Evolutionary conservation across 1,140 invertebrate species (phyloP), one percentile per base, ranked within the genome.

Genomic region (Drosophila busckii): DNA sequence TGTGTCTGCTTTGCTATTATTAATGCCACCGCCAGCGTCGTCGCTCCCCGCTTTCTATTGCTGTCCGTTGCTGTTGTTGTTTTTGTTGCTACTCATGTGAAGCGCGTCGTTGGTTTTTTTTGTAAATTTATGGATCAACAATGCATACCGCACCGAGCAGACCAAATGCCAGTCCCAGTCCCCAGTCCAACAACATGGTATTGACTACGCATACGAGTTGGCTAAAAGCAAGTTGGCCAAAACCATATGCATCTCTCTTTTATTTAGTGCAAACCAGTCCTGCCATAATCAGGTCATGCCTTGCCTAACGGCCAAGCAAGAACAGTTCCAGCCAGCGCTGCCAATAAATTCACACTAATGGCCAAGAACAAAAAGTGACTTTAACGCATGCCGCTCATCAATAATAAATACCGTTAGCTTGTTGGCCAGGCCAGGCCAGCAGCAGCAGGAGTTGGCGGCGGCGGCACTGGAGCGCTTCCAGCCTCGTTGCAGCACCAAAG

Each of bases 281-380:
- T 78, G 71, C 71, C 73, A 78, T 78, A 78, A 78, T 71, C 73
- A 78, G 71, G 71, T 78, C 71, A 78, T 50, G 66, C 52, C 32
- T 62, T 59, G 68, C 31, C 58, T 55, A 67, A 40, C 31, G 46
- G 50, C 25, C 49, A 26, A 37, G 48, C 13, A 41, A 69, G 54
- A 75, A 60, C 53, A 19, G 48, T 64, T 45, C 60, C 60, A 42
- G 37, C 32, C 52, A 32, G 70, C 32, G 32, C 60, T 60, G 28
- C 54, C 73, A 58, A 80, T 82, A 80, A 82, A 82, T 80, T 68
- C 41, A 56, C 64, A 60, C 73, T 73, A 82, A 80, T 76, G 73
- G 64, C 12, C 19, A 35, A 31, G 8, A 41, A 3, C 29, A 49
- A 31, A 19, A 64, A 53, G 23, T 38, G 22, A 66, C 53, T 55